Percentiles rank a stretch among this genome's conserved stretches.
Conservation (phyloP, 2,888 invertebrate genomes). For the Diabrotica balteata region DNA sequence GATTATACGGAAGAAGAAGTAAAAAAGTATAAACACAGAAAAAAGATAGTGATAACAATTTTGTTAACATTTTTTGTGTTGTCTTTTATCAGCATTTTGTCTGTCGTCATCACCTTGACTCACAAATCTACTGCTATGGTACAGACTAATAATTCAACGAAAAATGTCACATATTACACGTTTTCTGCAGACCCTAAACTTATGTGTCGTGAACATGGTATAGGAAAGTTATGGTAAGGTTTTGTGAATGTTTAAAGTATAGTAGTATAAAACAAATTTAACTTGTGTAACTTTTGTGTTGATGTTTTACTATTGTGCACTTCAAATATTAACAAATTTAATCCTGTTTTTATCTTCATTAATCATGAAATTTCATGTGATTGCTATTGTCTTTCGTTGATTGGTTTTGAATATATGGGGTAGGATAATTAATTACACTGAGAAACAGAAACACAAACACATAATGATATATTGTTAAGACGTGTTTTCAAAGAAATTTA, state of each 20-base stretch:
- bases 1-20: conserved; percentile 41
- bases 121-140: conserved; percentile 48
- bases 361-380: too few species aligned
- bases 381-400: too few species aligned
- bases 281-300: too few species aligned
- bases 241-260: background rate
- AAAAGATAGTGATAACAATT: conserved; percentile 74
- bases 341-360: too few species aligned
- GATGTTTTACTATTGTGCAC: too few species aligned
- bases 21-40: conserved; percentile 71
- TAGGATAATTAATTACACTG: too few species aligned
- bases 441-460: too few species aligned
- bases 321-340: too few species aligned
- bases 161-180: conserved; percentile 53
- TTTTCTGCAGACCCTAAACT: conserved; percentile 46
- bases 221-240: conserved; percentile 27
- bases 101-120: conserved; percentile 79
- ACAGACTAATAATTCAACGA: conserved; percentile 37
- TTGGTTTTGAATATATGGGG: too few species aligned
- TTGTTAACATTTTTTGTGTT: conserved; percentile 77
- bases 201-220: conserved; percentile 5
- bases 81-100: conserved; percentile 75
- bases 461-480: too few species aligned
- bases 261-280: too few species aligned
- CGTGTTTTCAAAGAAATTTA: too few species aligned